Percentiles rank a stretch among this genome's conserved stretches.
phyloP scores from a whole-genome alignment of 1,140 invertebrate species.

The Portunus trituberculatus region DNA sequence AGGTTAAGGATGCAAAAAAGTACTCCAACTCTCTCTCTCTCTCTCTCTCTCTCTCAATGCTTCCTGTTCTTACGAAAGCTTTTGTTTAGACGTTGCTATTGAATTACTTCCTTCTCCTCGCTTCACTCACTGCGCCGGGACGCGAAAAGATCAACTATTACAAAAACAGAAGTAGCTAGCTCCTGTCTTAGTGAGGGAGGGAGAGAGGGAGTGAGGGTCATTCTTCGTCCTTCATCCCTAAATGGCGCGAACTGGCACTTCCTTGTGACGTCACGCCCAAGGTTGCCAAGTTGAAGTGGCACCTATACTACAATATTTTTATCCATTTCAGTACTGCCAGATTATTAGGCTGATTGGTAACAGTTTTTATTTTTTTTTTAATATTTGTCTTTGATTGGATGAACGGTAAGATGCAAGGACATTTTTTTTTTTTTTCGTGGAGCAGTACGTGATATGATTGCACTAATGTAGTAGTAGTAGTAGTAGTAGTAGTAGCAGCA shows the following conservation, averaged over 20 bases:
- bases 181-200: no score
- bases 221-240: no score
- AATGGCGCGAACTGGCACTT: background rate
- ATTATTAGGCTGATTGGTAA: background rate
- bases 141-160: background rate
- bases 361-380: no score
- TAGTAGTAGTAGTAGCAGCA: no score
- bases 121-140: background rate
- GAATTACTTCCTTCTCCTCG: background rate
- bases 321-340: background rate
- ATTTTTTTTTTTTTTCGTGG: no score
- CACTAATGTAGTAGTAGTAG: no score
- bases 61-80: constrained; percentile 1
- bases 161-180: background rate
- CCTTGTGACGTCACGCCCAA: constrained; percentile 1
- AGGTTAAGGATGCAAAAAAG: background rate
- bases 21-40: background rate
- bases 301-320: background rate
- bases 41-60: background rate
- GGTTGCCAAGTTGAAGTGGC: background rate
- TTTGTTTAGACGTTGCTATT: background rate
- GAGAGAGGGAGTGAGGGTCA: background rate
- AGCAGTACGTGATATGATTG: no score
- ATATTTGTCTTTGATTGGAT: no score
- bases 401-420: no score